A percentile compares a stretch with the other conserved stretches of the same genome.
Evolutionary conservation across 2,113 vertebrate genomes (phyloP).

Genomic region (Lates calcarifer): DNA sequence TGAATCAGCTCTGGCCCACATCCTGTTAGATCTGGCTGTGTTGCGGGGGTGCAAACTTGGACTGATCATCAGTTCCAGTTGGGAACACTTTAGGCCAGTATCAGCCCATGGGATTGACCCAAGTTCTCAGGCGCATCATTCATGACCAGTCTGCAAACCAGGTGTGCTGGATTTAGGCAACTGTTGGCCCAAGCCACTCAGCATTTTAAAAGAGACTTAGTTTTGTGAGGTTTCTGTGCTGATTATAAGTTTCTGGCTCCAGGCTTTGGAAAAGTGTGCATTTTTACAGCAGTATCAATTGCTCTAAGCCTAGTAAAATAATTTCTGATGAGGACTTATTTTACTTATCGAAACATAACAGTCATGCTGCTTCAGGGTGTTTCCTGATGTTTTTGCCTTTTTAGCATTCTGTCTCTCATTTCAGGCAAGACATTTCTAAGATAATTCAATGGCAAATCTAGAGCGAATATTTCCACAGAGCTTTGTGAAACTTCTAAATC

Average conservation of each 20-base stretch:
- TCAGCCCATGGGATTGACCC: neutral
- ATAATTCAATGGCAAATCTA: slow-evolving; percentile 14
- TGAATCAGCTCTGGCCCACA: neutral
- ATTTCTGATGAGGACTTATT: neutral
- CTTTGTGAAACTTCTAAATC: slow-evolving; percentile 28
- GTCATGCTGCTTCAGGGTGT: slow-evolving; percentile 14
- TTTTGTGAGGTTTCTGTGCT: neutral
- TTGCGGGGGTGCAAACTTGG: neutral
- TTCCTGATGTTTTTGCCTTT: slow-evolving; percentile 21
- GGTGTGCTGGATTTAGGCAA: neutral
- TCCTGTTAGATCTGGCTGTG: neutral
- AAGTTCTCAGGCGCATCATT: neutral
- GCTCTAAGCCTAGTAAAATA: neutral
- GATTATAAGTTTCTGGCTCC: neutral
- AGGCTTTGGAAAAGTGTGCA: neutral
- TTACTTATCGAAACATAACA: slow-evolving; percentile 20
- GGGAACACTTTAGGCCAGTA: neutral
- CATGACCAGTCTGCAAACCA: neutral
- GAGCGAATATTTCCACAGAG: slow-evolving; percentile 36
- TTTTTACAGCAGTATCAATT: neutral
- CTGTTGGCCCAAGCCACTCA: neutral
- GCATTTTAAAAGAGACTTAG: neutral
- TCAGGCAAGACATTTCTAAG: slow-evolving; percentile 9
- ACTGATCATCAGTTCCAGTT: neutral
- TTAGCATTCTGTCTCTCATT: slow-evolving; percentile 27